Evolutionary conservation across 2,888 invertebrate species (phyloP), one percentile per base, ranked within the genome.

Genomic region (Nycteola revayana): DNA sequence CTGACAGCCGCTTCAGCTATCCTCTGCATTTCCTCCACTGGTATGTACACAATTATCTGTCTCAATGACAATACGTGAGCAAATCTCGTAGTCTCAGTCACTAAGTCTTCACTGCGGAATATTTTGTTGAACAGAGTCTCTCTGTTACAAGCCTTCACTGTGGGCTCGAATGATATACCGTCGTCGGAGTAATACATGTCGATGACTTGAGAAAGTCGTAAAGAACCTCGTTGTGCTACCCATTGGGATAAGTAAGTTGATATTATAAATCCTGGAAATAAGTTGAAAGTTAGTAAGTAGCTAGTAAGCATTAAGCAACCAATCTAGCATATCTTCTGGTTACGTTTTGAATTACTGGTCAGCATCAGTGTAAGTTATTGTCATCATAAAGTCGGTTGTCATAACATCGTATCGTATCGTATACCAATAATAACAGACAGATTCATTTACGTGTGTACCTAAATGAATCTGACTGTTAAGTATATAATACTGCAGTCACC

Each of bases 181-280:
- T 89, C 85, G 44, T 90, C 78, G 0, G 93, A 92, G 59, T 93
- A 93, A 65, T 93, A 93, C 92, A 92, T 92, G 42, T 93, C 92
- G 25, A 93, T 68, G 7, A 93, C 63, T 76, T 93, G 92, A 1
- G 93, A 92, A 1, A 93, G 71, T 7, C 90, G 79, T 10, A 92
- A 68, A 9, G 89, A 80, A 3, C 82, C 73, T 25, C 91, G 71
- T 36, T 83, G 76, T 32, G 81, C 74, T 2, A 86, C 61, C 92
- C 92, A 92, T 18, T 66, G 66, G 7, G 85, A 75, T 8, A 91
- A 60, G 54, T 90, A 75, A 22, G 75, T 80, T 0, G 91, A 83
- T 36, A 92, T 65, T 46, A 92, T 90, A 6, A 91, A 67, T 42
- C 92, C 92, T 92, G 64, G 71, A 76, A 52, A 21, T 7, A 25